Conservation (phyloP, 2,888 invertebrate genomes). For the Punctoribates punctum region DNA sequence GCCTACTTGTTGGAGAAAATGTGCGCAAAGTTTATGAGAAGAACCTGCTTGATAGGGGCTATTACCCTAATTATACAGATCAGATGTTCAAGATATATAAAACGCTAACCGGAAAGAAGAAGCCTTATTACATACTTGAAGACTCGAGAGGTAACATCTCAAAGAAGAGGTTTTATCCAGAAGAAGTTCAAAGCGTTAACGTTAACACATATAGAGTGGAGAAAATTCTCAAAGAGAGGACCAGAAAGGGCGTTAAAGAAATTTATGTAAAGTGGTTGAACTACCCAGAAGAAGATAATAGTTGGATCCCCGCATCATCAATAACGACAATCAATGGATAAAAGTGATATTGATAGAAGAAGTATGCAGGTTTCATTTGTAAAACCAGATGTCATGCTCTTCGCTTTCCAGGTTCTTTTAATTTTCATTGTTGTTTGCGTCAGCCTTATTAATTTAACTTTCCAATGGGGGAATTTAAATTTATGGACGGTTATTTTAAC, state of each 20-base stretch:
- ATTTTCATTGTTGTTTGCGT: neutral
- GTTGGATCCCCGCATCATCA: neutral
- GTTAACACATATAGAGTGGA: neutral
- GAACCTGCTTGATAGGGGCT: neutral
- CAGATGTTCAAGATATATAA: neutral
- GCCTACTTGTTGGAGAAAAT: neutral
- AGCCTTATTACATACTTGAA: neutral
- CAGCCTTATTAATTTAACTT: neutral
- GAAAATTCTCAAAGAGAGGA: neutral
- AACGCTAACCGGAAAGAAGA: neutral
- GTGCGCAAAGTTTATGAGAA: neutral
- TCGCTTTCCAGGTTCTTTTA: neutral
- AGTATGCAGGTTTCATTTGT: neutral
- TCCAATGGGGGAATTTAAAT: neutral
- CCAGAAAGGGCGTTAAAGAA: neutral
- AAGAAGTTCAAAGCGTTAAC: neutral
- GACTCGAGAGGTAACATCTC: neutral
- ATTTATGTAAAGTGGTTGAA: neutral
- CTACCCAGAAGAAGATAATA: neutral
- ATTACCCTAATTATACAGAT: slow-evolving; percentile 2
- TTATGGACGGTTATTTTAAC: neutral
- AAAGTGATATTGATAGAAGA: neutral
- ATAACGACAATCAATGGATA: neutral
- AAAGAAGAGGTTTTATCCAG: neutral
- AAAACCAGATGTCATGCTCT: neutral